These are phyloP conservation scores for Drosophila nr. medialis DNA, from an alignment of 2,888 invertebrate genomes.

Conservation along the genomic window DNA sequence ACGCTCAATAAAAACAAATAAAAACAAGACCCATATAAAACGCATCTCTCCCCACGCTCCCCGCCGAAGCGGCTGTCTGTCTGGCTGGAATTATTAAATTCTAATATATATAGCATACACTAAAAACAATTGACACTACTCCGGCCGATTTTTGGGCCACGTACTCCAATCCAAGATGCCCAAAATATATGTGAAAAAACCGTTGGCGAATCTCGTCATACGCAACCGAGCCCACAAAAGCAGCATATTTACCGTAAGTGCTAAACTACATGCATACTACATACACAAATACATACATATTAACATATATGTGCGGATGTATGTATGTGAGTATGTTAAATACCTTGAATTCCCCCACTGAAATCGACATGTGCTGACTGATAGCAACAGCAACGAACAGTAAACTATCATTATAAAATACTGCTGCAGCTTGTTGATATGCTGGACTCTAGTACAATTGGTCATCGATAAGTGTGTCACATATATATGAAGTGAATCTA, in stretches of 20 bases:
- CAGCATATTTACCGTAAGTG: conserved; percentile 90
- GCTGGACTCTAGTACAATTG: neutral
- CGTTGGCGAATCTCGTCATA: conserved; percentile 92
- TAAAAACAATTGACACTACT: conserved; percentile 12
- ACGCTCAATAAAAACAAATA: conserved; percentile 21
- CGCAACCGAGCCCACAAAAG: conserved; percentile 94
- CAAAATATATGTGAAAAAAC: conserved; percentile 87
- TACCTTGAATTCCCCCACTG: conserved; percentile 5
- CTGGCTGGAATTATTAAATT: conserved; percentile 10
- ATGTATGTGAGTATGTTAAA: neutral
- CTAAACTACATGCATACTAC: conserved; percentile 4
- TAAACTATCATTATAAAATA: conserved; percentile 10
- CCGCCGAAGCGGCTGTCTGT: conserved; percentile 17
- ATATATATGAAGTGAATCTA: neutral
- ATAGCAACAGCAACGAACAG: conserved; percentile 37
- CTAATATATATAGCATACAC: neutral
- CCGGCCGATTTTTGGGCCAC: conserved; percentile 43
- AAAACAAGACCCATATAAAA: conserved; percentile 4
- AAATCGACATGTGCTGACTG: conserved; percentile 52
- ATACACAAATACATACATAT: neutral
- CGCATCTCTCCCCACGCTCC: conserved; percentile 3
- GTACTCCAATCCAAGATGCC: conserved; percentile 78
- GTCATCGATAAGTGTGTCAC: conserved; percentile 3
- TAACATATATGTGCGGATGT: neutral
- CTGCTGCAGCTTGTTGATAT: neutral